These are phyloP conservation scores for Diuraphis noxia DNA, from an alignment of 1,140 invertebrate species.

Conservation along the genomic window DNA sequence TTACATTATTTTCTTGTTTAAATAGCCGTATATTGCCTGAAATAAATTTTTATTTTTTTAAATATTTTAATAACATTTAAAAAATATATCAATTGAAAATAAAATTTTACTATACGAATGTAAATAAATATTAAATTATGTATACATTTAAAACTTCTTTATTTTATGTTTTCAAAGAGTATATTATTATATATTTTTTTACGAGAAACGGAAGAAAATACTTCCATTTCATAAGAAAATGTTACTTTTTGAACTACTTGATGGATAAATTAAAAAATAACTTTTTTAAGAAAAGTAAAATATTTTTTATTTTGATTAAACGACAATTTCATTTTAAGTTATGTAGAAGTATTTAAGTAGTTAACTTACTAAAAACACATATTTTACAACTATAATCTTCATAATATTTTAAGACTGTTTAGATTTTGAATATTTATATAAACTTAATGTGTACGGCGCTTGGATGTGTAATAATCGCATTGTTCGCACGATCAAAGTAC, in stretches of 20 bases:
- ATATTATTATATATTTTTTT: neutral
- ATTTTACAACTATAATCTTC: neutral
- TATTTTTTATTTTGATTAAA: constrained; percentile 29
- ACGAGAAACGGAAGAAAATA: neutral
- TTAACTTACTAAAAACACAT: neutral
- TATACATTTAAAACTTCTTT: neutral
- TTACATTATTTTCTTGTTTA: neutral
- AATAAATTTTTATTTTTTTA: neutral
- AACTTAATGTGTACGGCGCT: too few species aligned
- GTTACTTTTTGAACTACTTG: neutral
- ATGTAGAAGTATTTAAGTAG: neutral
- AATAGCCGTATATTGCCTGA: neutral
- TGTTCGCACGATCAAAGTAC: too few species aligned
- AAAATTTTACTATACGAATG: neutral
- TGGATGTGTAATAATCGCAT: too few species aligned
- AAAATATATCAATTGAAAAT: neutral
- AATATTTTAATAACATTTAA: neutral
- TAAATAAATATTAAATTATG: neutral
- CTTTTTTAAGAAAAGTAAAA: neutral
- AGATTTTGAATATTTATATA: neutral
- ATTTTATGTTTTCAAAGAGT: neutral
- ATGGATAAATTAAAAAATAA: neutral
- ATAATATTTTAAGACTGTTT: neutral
- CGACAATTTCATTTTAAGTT: neutral
- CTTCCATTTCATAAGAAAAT: neutral